Conservation (phyloP, 1,140 invertebrate genomes). For the Pogonognathellus flavescens region DNA sequence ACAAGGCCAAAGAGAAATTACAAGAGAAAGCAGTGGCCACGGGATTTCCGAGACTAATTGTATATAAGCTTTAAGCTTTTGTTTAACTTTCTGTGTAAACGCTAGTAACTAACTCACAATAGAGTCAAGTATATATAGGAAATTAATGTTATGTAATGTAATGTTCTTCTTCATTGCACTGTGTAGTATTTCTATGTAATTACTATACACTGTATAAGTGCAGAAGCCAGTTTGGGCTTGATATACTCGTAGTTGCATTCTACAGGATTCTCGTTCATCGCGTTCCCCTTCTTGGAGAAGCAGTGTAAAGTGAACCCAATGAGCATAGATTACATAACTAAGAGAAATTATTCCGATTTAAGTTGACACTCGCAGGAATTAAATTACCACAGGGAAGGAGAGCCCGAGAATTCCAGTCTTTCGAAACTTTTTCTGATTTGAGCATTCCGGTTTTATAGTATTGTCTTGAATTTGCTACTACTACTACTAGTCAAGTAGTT, state of each 20-base stretch:
- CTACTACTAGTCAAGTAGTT: not conserved
- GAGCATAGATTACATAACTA: conserved; percentile 42
- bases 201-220: not conserved
- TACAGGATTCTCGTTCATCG: not conserved
- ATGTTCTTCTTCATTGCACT: conserved; percentile 30
- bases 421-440: conserved; percentile 37
- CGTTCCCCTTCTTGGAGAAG: conserved; percentile 31
- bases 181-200: not conserved
- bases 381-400: conserved; percentile 56
- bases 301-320: conserved; percentile 38
- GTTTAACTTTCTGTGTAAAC: conserved; percentile 50
- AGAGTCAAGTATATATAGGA: conserved; percentile 20
- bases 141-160: conserved; percentile 42
- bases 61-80: conserved; percentile 47
- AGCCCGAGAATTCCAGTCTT: conserved; percentile 31
- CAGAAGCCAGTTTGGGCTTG: not conserved
- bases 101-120: conserved; percentile 35
- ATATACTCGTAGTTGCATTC: not conserved
- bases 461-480: not conserved
- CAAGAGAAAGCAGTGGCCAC: conserved; percentile 1
- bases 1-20: conserved; percentile 28
- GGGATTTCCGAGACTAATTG: conserved; percentile 44
- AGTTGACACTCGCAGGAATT: conserved; percentile 58
- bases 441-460: conserved; percentile 27
- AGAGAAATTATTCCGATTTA: conserved; percentile 59